Percentiles rank a stretch among this genome's conserved stretches.
These are phyloP conservation scores for Mylabris sibirica DNA, from an alignment of 2,888 invertebrate species.

Conservation along the genomic window DNA sequence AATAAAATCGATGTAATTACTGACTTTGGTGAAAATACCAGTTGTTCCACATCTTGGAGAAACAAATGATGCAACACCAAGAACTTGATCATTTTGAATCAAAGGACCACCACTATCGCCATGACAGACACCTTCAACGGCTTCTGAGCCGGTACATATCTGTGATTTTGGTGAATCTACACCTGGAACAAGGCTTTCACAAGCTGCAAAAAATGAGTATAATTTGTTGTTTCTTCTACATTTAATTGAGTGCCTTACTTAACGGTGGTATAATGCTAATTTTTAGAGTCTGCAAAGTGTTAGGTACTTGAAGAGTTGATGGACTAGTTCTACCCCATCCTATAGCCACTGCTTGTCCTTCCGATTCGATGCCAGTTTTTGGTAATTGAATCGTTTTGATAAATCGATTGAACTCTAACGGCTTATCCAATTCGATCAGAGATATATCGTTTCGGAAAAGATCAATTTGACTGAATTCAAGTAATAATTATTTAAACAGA, in stretches of 20 bases:
- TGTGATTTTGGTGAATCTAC: too few relatives aligned
- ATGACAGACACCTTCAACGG: slow-evolving; percentile 62
- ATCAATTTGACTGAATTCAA: slow-evolving; percentile 16
- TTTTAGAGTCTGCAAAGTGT: background rate
- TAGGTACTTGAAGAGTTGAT: too few relatives aligned
- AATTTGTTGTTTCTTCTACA: background rate
- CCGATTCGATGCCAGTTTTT: background rate
- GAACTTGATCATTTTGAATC: slow-evolving; percentile 52
- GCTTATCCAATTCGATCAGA: slow-evolving; percentile 57
- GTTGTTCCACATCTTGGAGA: slow-evolving; percentile 55
- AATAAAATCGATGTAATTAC: slow-evolving; percentile 49
- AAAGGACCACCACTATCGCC: slow-evolving; percentile 68
- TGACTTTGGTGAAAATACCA: slow-evolving; percentile 63
- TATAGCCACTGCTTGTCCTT: background rate
- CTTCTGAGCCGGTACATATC: too few relatives aligned
- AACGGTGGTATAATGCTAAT: slow-evolving; percentile 49
- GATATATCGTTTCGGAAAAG: slow-evolving; percentile 61
- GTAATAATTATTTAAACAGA: background rate
- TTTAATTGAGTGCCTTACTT: slow-evolving; percentile 43
- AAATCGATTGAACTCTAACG: slow-evolving; percentile 47
- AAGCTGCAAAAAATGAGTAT: too few relatives aligned
- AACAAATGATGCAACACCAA: slow-evolving; percentile 68
- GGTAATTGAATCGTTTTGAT: too few relatives aligned
- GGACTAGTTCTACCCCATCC: slow-evolving; percentile 55
- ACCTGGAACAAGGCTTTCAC: too few relatives aligned